Conservation (phyloP, 1,140 invertebrate genomes). For the Drosophila equinoxialis region DNA sequence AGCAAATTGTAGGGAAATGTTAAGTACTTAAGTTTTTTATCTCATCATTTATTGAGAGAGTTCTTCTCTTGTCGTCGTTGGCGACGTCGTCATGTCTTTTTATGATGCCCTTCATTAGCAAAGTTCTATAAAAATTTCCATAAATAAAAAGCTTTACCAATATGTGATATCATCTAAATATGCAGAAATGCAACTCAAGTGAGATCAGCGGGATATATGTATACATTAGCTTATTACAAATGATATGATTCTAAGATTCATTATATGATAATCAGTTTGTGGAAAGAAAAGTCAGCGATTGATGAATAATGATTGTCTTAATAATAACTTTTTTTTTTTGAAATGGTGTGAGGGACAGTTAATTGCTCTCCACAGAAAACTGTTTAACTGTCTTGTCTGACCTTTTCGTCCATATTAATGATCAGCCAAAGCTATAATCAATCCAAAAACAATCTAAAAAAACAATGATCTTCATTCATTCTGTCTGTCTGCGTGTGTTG, state of each 20-base stretch:
- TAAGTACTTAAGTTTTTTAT: constrained; percentile 6
- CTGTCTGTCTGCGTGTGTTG: neutral
- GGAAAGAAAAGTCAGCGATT: constrained; percentile 69
- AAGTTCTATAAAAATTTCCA: constrained; percentile 13
- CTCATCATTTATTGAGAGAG: neutral
- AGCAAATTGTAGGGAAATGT: constrained; percentile 35
- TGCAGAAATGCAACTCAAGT: constrained; percentile 50
- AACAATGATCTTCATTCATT: constrained; percentile 66
- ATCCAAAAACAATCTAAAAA: constrained; percentile 15
- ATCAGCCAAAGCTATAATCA: constrained; percentile 19
- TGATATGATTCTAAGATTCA: constrained; percentile 5
- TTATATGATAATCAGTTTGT: constrained; percentile 39
- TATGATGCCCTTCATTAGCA: constrained; percentile 47
- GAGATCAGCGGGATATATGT: constrained; percentile 54
- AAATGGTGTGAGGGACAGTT: constrained; percentile 45
- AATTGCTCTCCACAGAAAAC: constrained; percentile 40
- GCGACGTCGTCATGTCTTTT: neutral
- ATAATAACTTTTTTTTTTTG: constrained; percentile 14
- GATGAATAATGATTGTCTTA: constrained; percentile 58
- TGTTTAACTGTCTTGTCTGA: constrained; percentile 38
- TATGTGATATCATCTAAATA: constrained; percentile 59
- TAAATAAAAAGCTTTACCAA: constrained; percentile 14
- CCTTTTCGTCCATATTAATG: constrained; percentile 63
- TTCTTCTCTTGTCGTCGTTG: neutral
- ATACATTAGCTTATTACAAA: neutral